phyloP scores from a whole-genome alignment of 2,797 vertebrate genomes.

The Xyrichtys novacula region DNA sequence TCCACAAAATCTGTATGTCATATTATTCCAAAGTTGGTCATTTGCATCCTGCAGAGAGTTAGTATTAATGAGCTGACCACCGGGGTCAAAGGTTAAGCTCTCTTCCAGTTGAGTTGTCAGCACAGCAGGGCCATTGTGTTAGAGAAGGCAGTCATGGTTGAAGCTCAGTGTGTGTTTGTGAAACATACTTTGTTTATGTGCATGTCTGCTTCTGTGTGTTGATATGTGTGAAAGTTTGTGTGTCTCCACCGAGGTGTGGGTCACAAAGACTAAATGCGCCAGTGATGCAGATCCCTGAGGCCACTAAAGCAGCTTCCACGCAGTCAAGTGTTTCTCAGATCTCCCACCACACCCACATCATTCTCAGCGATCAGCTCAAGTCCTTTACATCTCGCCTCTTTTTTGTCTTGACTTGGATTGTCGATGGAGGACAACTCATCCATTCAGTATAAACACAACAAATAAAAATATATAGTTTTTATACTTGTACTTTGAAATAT shows the following conservation, averaged over 20 bases:
- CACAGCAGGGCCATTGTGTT: slow-evolving; percentile 85
- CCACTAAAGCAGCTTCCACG: slow-evolving; percentile 50
- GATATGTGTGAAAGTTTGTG: slow-evolving; percentile 17
- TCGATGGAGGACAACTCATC: neutral
- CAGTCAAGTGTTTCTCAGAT: slow-evolving; percentile 78
- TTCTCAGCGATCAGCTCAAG: slow-evolving; percentile 2
- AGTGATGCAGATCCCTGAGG: slow-evolving; percentile 71
- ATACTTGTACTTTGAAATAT: too few relatives aligned
- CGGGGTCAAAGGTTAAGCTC: slow-evolving; percentile 83
- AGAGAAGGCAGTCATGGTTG: slow-evolving; percentile 62
- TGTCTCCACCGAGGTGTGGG: slow-evolving; percentile 24
- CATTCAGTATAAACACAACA: neutral
- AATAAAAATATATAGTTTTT: too few relatives aligned
- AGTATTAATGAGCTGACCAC: slow-evolving; percentile 83
- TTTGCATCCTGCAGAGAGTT: slow-evolving; percentile 76
- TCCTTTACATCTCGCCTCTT: neutral
- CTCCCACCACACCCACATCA: slow-evolving; percentile 46
- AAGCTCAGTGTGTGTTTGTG: slow-evolving; percentile 46
- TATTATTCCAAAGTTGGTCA: slow-evolving; percentile 73
- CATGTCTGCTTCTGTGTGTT: slow-evolving; percentile 16
- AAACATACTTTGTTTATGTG: slow-evolving; percentile 34
- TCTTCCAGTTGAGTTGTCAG: slow-evolving; percentile 87
- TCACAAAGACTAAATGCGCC: slow-evolving; percentile 72
- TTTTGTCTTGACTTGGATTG: neutral
- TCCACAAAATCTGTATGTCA: slow-evolving; percentile 47